These are phyloP conservation scores for Sepioteuthis lessoniana DNA, from an alignment of 2,888 invertebrate species.

Conservation along the genomic window DNA sequence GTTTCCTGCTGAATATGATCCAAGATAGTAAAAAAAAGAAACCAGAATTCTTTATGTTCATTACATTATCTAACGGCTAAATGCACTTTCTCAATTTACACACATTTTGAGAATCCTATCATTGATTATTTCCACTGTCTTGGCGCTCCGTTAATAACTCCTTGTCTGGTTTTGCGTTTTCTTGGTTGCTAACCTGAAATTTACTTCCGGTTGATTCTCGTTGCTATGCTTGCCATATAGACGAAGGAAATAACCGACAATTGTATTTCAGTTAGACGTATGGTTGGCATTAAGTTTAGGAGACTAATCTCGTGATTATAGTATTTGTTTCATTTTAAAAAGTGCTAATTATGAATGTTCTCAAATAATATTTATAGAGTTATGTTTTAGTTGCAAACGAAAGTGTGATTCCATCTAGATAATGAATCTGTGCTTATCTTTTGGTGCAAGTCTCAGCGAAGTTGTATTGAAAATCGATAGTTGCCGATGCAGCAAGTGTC, in stretches of 20 bases:
- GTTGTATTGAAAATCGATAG: too few relatives aligned
- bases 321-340: neutral
- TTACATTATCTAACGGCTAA: neutral
- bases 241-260: too few relatives aligned
- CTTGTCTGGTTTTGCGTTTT: neutral
- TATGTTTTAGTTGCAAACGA: neutral
- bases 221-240: neutral
- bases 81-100: neutral
- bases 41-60: neutral
- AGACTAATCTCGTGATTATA: neutral
- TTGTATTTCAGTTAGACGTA: neutral
- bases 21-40: neutral
- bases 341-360: neutral
- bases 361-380: neutral
- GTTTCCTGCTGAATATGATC: neutral
- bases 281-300: neutral
- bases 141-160: neutral
- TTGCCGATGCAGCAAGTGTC: too few relatives aligned
- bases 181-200: neutral
- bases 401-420: neutral
- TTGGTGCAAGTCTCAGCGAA: too few relatives aligned
- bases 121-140: neutral
- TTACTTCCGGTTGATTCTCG: neutral
- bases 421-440: too few relatives aligned
- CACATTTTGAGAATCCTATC: neutral